A percentile compares a stretch with the other conserved stretches of the same genome.
These are phyloP conservation scores for Hydrolagus colliei DNA, from an alignment of 2,797 vertebrate genomes.

Conservation along the genomic window DNA sequence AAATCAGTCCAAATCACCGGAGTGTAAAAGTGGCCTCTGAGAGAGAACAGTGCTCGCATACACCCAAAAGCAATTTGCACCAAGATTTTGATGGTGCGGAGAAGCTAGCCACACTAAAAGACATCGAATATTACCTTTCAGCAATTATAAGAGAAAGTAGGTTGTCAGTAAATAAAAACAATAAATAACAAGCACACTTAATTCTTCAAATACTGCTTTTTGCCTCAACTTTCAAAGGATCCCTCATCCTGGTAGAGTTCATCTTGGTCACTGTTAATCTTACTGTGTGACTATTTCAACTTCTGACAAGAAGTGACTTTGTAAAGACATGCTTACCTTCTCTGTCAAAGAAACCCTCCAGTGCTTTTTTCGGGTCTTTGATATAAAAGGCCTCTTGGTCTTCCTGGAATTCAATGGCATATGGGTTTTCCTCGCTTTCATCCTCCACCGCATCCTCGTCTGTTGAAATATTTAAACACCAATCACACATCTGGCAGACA, in stretches of 20 bases:
- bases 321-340: constrained; percentile 64
- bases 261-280: background rate
- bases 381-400: constrained; percentile 89
- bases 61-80: too few species aligned
- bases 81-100: too few species aligned
- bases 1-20: too few species aligned
- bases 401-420: constrained; percentile 88
- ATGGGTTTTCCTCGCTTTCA: constrained; percentile 90
- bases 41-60: too few species aligned
- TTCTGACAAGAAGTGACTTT: background rate
- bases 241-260: too few species aligned
- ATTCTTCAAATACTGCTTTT: background rate
- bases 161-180: background rate
- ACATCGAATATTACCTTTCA: too few species aligned
- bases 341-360: constrained; percentile 94
- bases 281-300: background rate
- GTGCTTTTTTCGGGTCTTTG: constrained; percentile 90
- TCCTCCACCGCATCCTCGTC: constrained; percentile 86
- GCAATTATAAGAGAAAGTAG: too few species aligned
- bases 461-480: constrained; percentile 41
- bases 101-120: too few species aligned
- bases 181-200: background rate
- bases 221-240: background rate
- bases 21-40: too few species aligned
- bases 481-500: constrained; percentile 21